Base-by-base conservation (phyloP, 2,888 invertebrate species). In the Heteromurus nitidus region DNA sequence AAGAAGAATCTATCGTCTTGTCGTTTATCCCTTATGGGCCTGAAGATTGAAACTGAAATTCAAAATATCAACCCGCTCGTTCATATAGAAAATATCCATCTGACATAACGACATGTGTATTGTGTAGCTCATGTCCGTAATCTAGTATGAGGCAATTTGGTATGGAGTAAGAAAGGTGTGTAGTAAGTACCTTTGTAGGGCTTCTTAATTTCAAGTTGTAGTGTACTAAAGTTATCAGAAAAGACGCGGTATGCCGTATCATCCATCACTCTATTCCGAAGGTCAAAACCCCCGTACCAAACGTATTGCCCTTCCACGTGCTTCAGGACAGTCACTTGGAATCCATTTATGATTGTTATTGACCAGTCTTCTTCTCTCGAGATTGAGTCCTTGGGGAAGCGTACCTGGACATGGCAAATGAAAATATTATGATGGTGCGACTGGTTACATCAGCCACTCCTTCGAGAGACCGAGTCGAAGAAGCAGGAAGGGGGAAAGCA, bases 341-440 rank as follows among this genome's bases (percentile, higher is more conserved):
- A 70, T 81, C 81, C 81, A 47, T 65, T 70, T 55, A 65, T 65
- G 70, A 81, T 75, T 69, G 75, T 70, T 70, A 81, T 58, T 58
- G 81, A 65, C 81, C 81, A 70, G 65, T 81, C 70, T 22, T 55
- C 74, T 20, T 50, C 81, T 58, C 65, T 31, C 22, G 81, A 70
- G 70, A 75, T 70, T 58, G 47, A 55, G 53, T 65, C 74, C 65
- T 44, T 70, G 53, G 81, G 81, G 74, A 81, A 81, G 58, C 53
- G 69, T 75, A 81, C 75, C 81, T 81, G 64, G 31, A 74, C 68
- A 80, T 62, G 69, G 68, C 53, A 64, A 81, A 47, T 69, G 60
- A 80, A 80, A 80, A 80, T 80, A 72, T 64, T 74, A 64, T 74
- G 67, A 73, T 47, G 50, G 67, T 65, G 67, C 13, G 67, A 58